Evolutionary conservation across 2,113 vertebrate species (phyloP).

Genomic region (Paramormyrops kingsleyae): DNA sequence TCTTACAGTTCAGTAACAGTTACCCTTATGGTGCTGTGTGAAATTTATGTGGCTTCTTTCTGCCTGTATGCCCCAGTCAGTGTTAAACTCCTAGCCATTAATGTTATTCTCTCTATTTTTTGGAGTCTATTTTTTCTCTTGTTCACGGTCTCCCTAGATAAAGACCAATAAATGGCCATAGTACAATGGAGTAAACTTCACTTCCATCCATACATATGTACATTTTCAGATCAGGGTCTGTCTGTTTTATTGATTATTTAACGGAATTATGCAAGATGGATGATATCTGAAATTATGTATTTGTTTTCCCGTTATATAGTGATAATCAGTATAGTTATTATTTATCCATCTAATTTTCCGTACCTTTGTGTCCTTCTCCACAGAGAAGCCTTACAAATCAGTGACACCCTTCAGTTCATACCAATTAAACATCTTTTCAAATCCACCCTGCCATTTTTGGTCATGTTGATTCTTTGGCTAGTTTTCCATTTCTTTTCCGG

Average conservation of each 20-base stretch:
- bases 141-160: neutral
- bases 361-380: neutral
- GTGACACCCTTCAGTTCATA: neutral
- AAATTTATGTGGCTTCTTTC: neutral
- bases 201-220: neutral
- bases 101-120: neutral
- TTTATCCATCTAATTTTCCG: neutral
- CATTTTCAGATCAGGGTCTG: neutral
- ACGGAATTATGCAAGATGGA: neutral
- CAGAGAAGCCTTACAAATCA: neutral
- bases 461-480: neutral
- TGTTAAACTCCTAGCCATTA: neutral
- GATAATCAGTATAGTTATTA: neutral
- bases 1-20: constrained; percentile 5
- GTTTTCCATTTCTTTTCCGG: neutral
- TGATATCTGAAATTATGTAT: neutral
- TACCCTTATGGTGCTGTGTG: neutral
- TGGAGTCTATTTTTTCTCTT: neutral
- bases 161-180: neutral
- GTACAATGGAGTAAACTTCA: neutral
- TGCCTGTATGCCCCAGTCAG: neutral
- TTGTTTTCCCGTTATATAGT: neutral
- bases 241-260: neutral
- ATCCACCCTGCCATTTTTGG: neutral
- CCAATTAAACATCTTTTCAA: neutral